Percentiles rank a stretch among this genome's conserved stretches.
These are phyloP conservation scores for Malaclemys terrapin DNA, from an alignment of 2,113 vertebrate species.

Conservation along the genomic window DNA sequence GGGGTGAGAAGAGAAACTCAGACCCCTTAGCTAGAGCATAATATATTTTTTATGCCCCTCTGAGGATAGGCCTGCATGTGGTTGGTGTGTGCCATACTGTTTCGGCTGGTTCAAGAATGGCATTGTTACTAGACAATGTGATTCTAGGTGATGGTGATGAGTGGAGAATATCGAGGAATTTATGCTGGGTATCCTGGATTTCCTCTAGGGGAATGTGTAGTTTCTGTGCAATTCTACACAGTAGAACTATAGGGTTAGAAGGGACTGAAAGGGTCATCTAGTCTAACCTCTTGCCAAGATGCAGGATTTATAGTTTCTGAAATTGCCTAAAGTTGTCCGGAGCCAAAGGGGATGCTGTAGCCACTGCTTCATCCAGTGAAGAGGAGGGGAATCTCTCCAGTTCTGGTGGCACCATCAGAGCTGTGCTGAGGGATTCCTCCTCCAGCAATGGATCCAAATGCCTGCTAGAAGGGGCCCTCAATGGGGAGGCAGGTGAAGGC, in stretches of 20 bases:
- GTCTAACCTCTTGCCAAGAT: background rate
- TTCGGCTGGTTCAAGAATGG: too few relatives aligned
- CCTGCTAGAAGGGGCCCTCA: background rate
- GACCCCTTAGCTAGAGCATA: too few relatives aligned
- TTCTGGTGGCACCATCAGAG: background rate
- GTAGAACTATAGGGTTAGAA: background rate
- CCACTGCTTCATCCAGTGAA: background rate
- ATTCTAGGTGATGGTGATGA: background rate
- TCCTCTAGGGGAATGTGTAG: background rate
- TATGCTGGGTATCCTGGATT: background rate
- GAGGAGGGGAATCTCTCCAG: background rate
- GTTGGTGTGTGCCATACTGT: too few relatives aligned
- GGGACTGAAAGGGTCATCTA: background rate
- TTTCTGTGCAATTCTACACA: background rate
- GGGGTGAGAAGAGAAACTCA: too few relatives aligned
- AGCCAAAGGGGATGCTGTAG: background rate
- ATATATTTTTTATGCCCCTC: too few relatives aligned
- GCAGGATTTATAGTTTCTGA: background rate
- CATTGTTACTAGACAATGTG: too few relatives aligned
- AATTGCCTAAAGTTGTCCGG: background rate
- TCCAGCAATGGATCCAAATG: background rate
- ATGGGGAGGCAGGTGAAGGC: too few relatives aligned
- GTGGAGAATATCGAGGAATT: background rate
- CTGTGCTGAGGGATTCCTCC: background rate
- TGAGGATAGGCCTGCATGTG: too few relatives aligned